These are phyloP conservation scores for Falco naumanni DNA, from an alignment of 2,797 vertebrate species.

Conservation along the genomic window DNA sequence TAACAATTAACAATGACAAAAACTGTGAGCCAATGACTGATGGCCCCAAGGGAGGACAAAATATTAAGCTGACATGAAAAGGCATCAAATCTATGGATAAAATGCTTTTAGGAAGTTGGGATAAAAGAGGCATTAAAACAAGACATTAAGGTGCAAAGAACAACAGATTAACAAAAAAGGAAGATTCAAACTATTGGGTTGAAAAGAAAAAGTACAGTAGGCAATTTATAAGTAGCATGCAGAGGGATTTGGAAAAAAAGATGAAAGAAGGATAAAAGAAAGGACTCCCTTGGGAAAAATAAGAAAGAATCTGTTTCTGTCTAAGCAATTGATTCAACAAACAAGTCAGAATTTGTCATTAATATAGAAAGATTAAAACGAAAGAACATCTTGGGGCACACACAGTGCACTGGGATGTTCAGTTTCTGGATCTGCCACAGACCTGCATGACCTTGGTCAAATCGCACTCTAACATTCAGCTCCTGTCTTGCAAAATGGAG, in stretches of 20 bases:
- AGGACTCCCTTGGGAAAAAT: background rate
- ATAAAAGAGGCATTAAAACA: background rate
- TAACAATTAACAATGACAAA: conserved; percentile 24
- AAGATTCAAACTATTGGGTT: background rate
- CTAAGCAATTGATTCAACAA: background rate
- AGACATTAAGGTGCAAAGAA: background rate
- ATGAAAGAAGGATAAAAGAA: background rate
- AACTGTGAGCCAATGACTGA: background rate
- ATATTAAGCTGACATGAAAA: background rate
- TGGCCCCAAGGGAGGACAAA: background rate
- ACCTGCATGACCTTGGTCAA: background rate
- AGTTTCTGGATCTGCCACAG: background rate
- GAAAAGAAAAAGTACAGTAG: background rate
- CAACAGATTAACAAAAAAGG: background rate
- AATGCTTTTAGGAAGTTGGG: background rate
- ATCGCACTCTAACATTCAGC: background rate
- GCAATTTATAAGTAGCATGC: background rate
- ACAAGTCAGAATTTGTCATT: background rate
- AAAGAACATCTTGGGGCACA: background rate
- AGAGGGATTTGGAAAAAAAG: background rate
- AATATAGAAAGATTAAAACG: background rate
- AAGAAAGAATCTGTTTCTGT: background rate
- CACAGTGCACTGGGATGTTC: background rate
- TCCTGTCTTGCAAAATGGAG: background rate
- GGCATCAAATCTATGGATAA: background rate